Conservation (phyloP, 2,113 vertebrate genomes). For the Cyphomyrus plagiostoma region DNA sequence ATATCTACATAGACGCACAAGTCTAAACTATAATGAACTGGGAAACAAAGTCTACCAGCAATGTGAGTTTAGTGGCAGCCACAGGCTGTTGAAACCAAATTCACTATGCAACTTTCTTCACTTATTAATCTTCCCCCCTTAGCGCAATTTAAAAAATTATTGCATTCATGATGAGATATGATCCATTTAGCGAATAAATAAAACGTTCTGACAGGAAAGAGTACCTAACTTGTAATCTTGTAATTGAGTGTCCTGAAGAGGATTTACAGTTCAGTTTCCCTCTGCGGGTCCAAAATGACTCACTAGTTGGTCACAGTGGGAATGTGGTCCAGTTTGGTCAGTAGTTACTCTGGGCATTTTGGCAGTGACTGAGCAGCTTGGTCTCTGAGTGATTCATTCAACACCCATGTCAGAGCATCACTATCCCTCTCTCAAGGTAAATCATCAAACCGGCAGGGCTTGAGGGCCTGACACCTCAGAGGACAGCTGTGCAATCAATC, state of each 20-base stretch:
- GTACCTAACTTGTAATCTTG: not conserved
- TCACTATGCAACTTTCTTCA: not conserved
- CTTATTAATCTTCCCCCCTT: not conserved
- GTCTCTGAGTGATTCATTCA: not conserved
- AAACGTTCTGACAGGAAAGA: not conserved
- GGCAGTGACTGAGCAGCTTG: not conserved
- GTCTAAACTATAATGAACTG: not conserved
- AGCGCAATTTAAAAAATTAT: not conserved
- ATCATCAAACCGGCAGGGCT: slow-evolving; percentile 1
- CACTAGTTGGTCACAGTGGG: not conserved
- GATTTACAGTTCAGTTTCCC: not conserved
- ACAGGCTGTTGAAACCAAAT: not conserved
- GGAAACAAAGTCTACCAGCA: not conserved
- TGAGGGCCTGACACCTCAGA: slow-evolving; percentile 23
- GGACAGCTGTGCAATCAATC: not conserved
- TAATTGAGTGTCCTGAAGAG: not conserved
- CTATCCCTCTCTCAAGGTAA: slow-evolving; percentile 19
- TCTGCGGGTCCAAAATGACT: not conserved
- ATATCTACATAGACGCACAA: not conserved
- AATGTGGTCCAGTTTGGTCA: not conserved
- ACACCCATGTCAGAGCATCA: slow-evolving; percentile 18
- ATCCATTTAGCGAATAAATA: not conserved
- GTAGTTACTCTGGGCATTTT: not conserved
- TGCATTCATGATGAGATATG: not conserved
- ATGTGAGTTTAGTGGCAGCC: not conserved